A percentile compares a stretch with the other conserved stretches of the same genome.
Evolutionary conservation across 2,113 vertebrate species (phyloP).

Genomic region (Perognathus longimembris): DNA sequence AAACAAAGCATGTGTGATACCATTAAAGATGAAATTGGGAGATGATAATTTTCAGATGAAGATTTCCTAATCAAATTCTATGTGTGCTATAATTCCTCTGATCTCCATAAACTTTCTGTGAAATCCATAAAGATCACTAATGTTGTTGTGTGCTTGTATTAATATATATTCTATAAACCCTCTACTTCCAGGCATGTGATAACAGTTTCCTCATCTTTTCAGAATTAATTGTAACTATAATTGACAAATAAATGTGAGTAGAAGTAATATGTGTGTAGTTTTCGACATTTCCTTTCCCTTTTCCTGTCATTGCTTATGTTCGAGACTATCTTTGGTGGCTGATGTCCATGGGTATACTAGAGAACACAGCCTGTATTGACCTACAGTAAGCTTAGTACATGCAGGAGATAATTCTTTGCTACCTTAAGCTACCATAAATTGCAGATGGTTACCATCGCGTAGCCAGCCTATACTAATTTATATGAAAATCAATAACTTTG

Average conservation of each 20-base stretch:
- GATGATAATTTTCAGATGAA: neutral
- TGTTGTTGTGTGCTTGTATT: neutral
- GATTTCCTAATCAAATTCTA: neutral
- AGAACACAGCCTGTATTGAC: neutral
- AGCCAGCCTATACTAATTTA: neutral
- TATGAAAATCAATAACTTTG: neutral
- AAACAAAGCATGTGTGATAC: neutral
- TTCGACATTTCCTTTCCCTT: neutral
- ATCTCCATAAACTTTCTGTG: neutral
- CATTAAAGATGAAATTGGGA: neutral
- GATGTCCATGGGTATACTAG: neutral
- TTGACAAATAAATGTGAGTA: neutral
- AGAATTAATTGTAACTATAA: constrained; percentile 27
- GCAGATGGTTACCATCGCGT: neutral
- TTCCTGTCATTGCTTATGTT: neutral
- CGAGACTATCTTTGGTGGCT: neutral
- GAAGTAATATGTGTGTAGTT: neutral
- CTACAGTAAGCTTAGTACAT: neutral
- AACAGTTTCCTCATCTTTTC: neutral
- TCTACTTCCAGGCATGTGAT: neutral
- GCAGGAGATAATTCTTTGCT: neutral
- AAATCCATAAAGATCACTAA: constrained; percentile 19
- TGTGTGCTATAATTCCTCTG: constrained; percentile 2
- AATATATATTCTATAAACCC: neutral
- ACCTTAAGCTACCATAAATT: neutral